Evolutionary conservation across 30 jellyfish, hydroid and myxozoan species (phyloP), one percentile per base, ranked within the genome.

Genomic region (Aurelia coerulea): DNA sequence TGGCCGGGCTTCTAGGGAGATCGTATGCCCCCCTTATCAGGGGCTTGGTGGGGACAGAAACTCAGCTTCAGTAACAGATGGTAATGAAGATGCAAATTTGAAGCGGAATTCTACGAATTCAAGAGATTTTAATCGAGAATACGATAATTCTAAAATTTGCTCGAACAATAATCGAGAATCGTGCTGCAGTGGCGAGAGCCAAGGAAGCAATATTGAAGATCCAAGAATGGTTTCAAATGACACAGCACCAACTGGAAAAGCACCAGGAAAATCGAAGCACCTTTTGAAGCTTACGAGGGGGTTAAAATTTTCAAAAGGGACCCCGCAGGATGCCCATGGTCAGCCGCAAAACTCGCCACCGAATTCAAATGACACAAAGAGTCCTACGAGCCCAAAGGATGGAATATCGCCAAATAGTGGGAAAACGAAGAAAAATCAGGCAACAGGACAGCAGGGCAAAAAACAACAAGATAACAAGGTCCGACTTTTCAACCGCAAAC

Each of bases 401-500:
- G 80, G 73, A 54, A 46, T 37, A 33, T 54, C 92, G 1, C 46
- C 59, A 53, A 58, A 29, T 52, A 65, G 29, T 32, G 34, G 67
- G 29, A 83, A 72, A 75, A 41, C 86, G 34, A 83, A 83, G 31
- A 70, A 83, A 62, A 53, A 46, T 35, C 34, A 33, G 3, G 65
- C 56, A 7, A 35, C 69, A 14, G 77, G 83, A 52, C 69, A 23
- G 59, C 81, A 68, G 1, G 77, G 76, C 14, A 60, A 75, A 34
- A 83, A 83, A 69, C 50, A 42, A 49, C 85, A 83, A 53, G 92
- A 83, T 41, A 70, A 84, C 60, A 83, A 83, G 51, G 92, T 83
- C 64, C 86, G 86, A 18, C 33, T 83, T 37, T 83, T 83, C 35
- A 71, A 83, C 56, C 81, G 92, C 74, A 91, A 91, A 80, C 89